Percentiles rank a stretch among this genome's conserved stretches.
These are phyloP conservation scores for Pseudopleuronectes americanus DNA, from an alignment of 2,797 vertebrate genomes.

Conservation along the genomic window DNA sequence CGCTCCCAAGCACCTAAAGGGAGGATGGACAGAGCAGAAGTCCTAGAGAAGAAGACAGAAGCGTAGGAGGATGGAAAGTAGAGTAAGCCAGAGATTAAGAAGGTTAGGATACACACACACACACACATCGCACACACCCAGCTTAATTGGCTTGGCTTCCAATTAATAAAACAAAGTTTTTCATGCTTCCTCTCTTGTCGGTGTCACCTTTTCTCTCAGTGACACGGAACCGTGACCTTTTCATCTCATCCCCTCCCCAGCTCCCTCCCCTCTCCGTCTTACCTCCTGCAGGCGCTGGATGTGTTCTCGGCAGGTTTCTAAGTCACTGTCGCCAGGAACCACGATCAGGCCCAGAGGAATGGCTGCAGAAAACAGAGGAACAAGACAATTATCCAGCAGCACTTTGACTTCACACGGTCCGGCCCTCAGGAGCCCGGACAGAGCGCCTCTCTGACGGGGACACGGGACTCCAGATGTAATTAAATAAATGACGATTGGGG, in stretches of 20 bases:
- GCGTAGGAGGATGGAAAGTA: conserved; percentile 21
- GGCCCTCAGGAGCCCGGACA: conserved; percentile 4
- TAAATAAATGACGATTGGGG: background rate
- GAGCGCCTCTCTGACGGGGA: background rate
- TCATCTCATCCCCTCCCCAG: background rate
- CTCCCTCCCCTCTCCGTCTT: conserved; percentile 39
- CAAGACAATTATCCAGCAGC: conserved; percentile 64
- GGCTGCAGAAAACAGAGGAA: conserved; percentile 80
- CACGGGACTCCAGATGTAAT: conserved; percentile 1
- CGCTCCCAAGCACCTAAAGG: conserved; percentile 30
- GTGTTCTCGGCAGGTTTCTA: conserved; percentile 91
- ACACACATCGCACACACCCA: conserved; percentile 4
- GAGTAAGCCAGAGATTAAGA: conserved; percentile 8
- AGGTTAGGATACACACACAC: background rate
- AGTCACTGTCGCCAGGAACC: conserved; percentile 94
- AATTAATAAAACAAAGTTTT: background rate
- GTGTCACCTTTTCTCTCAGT: background rate
- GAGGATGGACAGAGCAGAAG: conserved; percentile 58
- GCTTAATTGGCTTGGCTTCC: conserved; percentile 25
- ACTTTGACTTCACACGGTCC: conserved; percentile 45
- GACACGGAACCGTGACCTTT: conserved; percentile 3
- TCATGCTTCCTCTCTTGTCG: background rate
- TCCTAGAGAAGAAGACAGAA: conserved; percentile 56
- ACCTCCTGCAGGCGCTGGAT: conserved; percentile 95
- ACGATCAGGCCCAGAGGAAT: conserved; percentile 93